These are phyloP conservation scores for Hozukius guyotensis DNA, from an alignment of 2,797 vertebrate species.

Conservation along the genomic window DNA sequence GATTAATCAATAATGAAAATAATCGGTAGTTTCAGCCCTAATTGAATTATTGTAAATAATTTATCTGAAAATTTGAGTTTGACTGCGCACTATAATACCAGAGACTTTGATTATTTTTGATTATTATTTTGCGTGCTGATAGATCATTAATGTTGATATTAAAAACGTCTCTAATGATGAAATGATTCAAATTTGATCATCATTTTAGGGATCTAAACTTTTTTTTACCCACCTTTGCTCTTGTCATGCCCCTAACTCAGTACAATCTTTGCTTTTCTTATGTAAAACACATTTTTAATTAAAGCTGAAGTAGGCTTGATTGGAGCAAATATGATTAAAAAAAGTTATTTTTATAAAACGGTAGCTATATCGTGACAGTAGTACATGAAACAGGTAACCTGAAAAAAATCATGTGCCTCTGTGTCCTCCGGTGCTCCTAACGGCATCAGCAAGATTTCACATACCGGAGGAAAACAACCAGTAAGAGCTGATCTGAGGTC, in stretches of 20 bases:
- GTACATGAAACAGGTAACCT: too few relatives aligned
- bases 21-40: accelerated
- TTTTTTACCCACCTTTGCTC: not conserved
- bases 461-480: too few relatives aligned
- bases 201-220: not conserved
- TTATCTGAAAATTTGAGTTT: not conserved
- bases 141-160: not conserved
- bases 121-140: not conserved
- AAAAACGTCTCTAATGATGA: not conserved
- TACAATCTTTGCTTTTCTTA: not conserved
- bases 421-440: too few relatives aligned
- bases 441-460: too few relatives aligned
- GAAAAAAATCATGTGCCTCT: too few relatives aligned
- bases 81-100: too few relatives aligned
- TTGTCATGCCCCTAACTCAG: not conserved
- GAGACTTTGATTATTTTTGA: not conserved
- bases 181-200: not conserved
- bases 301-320: too few relatives aligned
- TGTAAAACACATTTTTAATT: not conserved
- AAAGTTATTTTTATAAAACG: too few relatives aligned
- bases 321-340: too few relatives aligned
- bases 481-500: too few relatives aligned
- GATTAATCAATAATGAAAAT: not conserved
- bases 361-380: too few relatives aligned
- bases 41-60: not conserved